Percentiles rank a stretch among this genome's conserved stretches.
These are phyloP conservation scores for Laodelphax striatellus DNA, from an alignment of 1,140 invertebrate species.

Conservation along the genomic window DNA sequence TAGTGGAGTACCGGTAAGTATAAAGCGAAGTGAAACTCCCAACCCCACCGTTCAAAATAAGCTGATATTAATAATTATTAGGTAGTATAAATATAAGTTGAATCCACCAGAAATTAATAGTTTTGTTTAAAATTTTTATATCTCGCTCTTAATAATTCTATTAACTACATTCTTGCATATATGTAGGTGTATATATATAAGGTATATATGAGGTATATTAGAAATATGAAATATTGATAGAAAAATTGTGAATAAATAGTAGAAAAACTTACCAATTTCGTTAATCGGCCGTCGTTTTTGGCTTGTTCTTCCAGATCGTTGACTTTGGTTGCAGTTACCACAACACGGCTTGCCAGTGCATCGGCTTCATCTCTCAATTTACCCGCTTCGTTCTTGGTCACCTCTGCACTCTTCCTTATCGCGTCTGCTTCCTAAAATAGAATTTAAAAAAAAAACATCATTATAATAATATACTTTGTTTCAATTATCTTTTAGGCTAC, in stretches of 20 bases:
- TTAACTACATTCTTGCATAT: too few relatives aligned
- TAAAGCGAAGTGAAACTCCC: too few relatives aligned
- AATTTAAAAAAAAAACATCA: slow-evolving; percentile 13
- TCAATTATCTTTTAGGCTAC: too few relatives aligned
- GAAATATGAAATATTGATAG: not conserved
- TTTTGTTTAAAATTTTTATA: too few relatives aligned
- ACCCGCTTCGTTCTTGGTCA: slow-evolving; percentile 60
- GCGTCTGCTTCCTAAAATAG: slow-evolving; percentile 50
- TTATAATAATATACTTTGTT: not conserved
- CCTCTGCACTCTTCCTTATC: slow-evolving; percentile 61
- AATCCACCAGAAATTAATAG: too few relatives aligned
- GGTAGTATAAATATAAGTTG: too few relatives aligned
- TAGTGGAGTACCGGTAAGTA: too few relatives aligned
- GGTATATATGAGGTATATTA: too few relatives aligned
- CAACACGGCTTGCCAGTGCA: slow-evolving; percentile 54
- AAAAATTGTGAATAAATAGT: not conserved
- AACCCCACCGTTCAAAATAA: too few relatives aligned
- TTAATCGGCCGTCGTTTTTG: slow-evolving; percentile 44
- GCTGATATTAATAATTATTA: too few relatives aligned
- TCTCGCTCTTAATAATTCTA: too few relatives aligned
- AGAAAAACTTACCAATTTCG: not conserved
- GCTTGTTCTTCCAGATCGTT: slow-evolving; percentile 60
- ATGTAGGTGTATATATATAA: too few relatives aligned
- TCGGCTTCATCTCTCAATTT: slow-evolving; percentile 66
- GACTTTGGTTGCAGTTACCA: slow-evolving; percentile 55